Evolutionary conservation across 2,888 invertebrate species (phyloP), one percentile per base, ranked within the genome.

Genomic region (Trachelus iudaicus): DNA sequence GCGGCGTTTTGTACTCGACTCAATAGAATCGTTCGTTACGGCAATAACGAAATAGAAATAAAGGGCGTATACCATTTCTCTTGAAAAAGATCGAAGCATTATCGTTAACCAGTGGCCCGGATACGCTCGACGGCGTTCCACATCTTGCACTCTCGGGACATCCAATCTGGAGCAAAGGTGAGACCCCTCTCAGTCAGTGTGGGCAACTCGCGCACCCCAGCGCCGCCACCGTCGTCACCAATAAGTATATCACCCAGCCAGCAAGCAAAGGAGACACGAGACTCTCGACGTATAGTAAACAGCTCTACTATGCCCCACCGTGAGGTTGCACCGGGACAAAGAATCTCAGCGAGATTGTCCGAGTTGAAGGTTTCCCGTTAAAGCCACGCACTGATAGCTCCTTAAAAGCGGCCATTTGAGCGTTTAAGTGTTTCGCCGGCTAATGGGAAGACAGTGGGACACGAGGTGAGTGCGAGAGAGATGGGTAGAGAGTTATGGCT

Each of bases 151-250:
- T 79, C 83, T 35, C 77, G 79, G 79, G 81, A 79, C 80, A 83
- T 82, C 79, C 79, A 82, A 86, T 86, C 81, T 85, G 79, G 87
- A 85, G 83, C 86, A 85, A 84, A 87, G 86, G 85, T 85, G 86
- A 86, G 84, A 82, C 78, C 83, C 79, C 83, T 23, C 56, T 56
- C 56, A 56, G 56, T 56, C 56, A 2, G 56, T 56, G 56, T 56
- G 56, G 56, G 56, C 56, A 56, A 56, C 56, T 23, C 0, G 56
- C 56, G 56, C 23, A 56, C 1, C 56, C 56, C 56, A 56, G 56
- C 56, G 56, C 23, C 56, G 9, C 56, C 23, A 15, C 23, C 40
- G 40, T 23, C 56, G 56, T 9, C 23, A 23, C 56, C 56, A 9
- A 23, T 23, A 56, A 56, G 9, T 56, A 56, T 56, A 56, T 56